Evolutionary conservation across 2,888 invertebrate genomes (phyloP).

Genomic region (Lasius platythorax): DNA sequence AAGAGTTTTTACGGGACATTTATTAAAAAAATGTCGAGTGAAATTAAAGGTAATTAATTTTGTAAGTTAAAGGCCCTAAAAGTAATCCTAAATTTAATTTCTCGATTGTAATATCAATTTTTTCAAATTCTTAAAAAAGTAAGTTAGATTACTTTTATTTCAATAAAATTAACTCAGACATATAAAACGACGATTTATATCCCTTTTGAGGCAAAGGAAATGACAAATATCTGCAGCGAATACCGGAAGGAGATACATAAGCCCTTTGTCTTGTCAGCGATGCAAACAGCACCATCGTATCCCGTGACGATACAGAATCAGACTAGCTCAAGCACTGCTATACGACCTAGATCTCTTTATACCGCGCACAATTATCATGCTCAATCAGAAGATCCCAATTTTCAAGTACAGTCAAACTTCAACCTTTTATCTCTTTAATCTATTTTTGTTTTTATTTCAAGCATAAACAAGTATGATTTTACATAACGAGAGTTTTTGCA

Average conservation of each 20-base stretch:
- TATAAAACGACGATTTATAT: not conserved
- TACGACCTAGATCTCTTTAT: conserved; percentile 90
- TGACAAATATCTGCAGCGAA: conserved; percentile 76
- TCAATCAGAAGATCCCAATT: conserved; percentile 79
- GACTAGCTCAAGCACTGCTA: conserved; percentile 80
- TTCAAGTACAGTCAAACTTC: conserved; percentile 73
- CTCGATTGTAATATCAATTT: not conserved
- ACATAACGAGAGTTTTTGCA: not conserved
- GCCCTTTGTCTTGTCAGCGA: conserved; percentile 52
- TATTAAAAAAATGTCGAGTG: not conserved
- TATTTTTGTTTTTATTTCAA: conserved; percentile 8
- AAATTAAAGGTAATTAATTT: not conserved
- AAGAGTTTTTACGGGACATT: not conserved
- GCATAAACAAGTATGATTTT: not conserved
- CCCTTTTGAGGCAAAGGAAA: conserved; percentile 71
- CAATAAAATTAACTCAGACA: not conserved
- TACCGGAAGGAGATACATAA: conserved; percentile 78
- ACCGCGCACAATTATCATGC: conserved; percentile 89
- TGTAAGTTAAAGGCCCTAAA: not conserved
- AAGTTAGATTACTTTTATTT: not conserved
- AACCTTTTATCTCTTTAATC: not conserved
- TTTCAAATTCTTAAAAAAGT: not conserved
- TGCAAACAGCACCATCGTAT: conserved; percentile 67
- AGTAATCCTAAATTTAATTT: not conserved
- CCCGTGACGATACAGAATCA: conserved; percentile 75